Evolutionary conservation across 2,888 invertebrate genomes (phyloP).

Genomic region (Cynaeus angustus): DNA sequence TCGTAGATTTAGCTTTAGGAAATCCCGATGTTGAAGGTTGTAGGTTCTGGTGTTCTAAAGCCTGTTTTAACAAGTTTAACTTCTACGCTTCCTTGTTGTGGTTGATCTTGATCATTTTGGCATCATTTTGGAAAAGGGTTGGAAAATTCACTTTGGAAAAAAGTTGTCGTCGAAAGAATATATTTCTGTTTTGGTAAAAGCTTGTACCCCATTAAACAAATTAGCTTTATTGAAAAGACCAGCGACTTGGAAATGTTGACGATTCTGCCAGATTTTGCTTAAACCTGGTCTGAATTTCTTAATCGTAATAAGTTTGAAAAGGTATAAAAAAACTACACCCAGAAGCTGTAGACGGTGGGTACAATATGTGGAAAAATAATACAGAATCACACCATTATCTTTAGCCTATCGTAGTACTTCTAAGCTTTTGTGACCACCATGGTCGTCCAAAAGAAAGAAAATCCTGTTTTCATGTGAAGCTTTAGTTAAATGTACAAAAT

Average conservation of each 20-base stretch:
- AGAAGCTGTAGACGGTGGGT: too few relatives aligned
- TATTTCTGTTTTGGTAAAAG: conserved; percentile 16
- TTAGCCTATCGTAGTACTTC: too few relatives aligned
- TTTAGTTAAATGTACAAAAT: too few relatives aligned
- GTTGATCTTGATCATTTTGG: conserved; percentile 1
- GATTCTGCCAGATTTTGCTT: conserved; percentile 10
- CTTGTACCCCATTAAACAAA: too few relatives aligned
- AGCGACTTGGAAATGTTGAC: too few relatives aligned
- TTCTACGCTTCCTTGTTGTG: conserved; percentile 5
- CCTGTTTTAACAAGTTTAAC: conserved; percentile 1
- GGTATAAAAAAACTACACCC: too few relatives aligned
- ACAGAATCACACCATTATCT: too few relatives aligned
- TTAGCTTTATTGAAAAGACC: conserved; percentile 33
- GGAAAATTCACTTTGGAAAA: conserved; percentile 9
- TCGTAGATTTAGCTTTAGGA: conserved; percentile 8
- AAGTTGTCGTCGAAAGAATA: conserved; percentile 4
- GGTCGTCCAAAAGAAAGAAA: too few relatives aligned
- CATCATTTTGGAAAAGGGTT: neutral
- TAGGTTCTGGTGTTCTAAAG: conserved; percentile 1
- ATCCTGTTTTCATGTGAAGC: too few relatives aligned
- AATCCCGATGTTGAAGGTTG: conserved; percentile 6
- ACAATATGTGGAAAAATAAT: too few relatives aligned
- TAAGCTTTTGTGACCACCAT: too few relatives aligned
- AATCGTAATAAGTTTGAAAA: too few relatives aligned
- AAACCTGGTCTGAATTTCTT: conserved; percentile 16